These are phyloP conservation scores for Acleris holmiana DNA, from an alignment of 2,888 invertebrate genomes.

Conservation along the genomic window DNA sequence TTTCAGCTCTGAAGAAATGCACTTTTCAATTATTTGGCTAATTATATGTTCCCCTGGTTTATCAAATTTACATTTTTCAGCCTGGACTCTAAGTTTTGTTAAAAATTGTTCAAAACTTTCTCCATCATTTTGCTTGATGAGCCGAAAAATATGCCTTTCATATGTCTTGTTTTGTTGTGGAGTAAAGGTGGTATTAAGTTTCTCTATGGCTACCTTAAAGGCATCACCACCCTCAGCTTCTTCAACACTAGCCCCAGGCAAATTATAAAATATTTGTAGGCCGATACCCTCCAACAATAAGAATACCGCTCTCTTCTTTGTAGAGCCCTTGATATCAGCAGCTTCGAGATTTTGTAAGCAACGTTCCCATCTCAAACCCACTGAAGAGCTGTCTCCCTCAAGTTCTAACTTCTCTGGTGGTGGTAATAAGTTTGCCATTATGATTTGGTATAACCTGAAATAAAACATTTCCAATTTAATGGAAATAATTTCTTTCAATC, in stretches of 20 bases:
- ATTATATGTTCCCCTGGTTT: neutral
- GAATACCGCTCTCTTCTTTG: constrained; percentile 6
- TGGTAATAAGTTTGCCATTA: neutral
- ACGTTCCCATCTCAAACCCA: neutral
- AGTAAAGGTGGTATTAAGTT: neutral
- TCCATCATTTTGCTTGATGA: constrained; percentile 3
- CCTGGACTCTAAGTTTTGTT: neutral
- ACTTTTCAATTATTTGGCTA: constrained; percentile 8
- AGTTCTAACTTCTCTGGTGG: constrained; percentile 7
- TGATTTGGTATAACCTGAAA: neutral
- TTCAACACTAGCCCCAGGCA: neutral
- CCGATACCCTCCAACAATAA: neutral
- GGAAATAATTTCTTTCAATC: neutral
- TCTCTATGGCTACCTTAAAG: neutral
- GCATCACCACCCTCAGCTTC: neutral
- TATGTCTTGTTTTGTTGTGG: neutral
- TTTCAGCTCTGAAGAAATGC: neutral
- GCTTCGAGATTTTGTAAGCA: constrained; percentile 6
- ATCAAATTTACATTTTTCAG: neutral
- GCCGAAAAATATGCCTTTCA: constrained; percentile 11
- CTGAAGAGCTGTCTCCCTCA: neutral
- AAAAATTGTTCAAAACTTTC: constrained; percentile 7
- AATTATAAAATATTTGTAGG: constrained; percentile 2
- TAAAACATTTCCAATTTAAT: neutral
- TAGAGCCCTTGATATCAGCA: neutral